Evolutionary conservation across 2,113 vertebrate species (phyloP).

Genomic region (Cyprinodon variegatus): DNA sequence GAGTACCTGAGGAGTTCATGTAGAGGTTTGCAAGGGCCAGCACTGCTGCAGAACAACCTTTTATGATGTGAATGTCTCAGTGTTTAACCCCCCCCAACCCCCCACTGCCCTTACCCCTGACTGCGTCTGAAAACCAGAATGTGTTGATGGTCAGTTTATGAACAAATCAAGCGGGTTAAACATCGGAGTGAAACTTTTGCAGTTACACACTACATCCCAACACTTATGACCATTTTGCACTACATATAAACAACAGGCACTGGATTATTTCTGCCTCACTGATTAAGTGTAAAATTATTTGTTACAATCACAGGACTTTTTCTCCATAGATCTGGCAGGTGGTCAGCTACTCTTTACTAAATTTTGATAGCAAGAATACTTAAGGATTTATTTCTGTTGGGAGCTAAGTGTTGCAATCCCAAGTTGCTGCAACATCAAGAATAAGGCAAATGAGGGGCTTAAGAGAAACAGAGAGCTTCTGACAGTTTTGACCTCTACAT

Average conservation of each 20-base stretch:
- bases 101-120: conserved; percentile 16
- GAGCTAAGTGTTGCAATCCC: background rate
- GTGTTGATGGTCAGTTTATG: conserved; percentile 35
- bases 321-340: background rate
- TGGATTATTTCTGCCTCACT: conserved; percentile 23
- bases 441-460: background rate
- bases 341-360: background rate
- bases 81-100: conserved; percentile 2
- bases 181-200: conserved; percentile 34
- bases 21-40: conserved; percentile 16
- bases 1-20: conserved; percentile 6
- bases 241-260: background rate
- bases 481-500: background rate
- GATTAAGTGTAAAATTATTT: conserved; percentile 17
- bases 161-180: conserved; percentile 16
- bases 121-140: conserved; percentile 11
- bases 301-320: background rate
- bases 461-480: background rate
- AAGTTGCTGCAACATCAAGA: background rate
- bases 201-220: background rate
- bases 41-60: conserved; percentile 20
- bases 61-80: conserved; percentile 33
- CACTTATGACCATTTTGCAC: background rate
- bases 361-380: background rate
- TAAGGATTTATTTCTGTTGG: background rate